Evolutionary conservation across 2,797 vertebrate genomes (phyloP).

Genomic region (Meda fulgida): DNA sequence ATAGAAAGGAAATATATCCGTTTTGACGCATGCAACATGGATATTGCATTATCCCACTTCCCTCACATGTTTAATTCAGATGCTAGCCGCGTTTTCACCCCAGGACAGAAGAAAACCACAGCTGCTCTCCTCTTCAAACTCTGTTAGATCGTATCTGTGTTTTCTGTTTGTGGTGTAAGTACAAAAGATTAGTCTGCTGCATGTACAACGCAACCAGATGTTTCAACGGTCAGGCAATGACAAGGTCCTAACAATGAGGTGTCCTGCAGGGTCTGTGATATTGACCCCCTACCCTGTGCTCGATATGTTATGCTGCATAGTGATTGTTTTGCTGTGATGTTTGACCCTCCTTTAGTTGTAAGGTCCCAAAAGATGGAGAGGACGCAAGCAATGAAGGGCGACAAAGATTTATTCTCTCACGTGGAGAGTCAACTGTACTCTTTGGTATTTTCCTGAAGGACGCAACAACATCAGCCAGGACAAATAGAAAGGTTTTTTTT

Average conservation of each 20-base stretch:
- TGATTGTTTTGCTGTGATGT: conserved; percentile 49
- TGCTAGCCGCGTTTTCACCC: conserved; percentile 60
- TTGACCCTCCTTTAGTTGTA: conserved; percentile 52
- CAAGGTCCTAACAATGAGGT: conserved; percentile 25
- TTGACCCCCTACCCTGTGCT: conserved; percentile 41
- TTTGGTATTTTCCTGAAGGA: conserved; percentile 54
- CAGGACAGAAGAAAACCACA: conserved; percentile 60
- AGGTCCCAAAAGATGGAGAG: conserved; percentile 54
- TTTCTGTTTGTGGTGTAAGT: conserved; percentile 26
- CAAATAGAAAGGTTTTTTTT: conserved; percentile 3
- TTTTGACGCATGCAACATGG: conserved; percentile 63
- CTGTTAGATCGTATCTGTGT: conserved; percentile 44
- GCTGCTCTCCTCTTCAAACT: conserved; percentile 55
- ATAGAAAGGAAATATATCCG: conserved; percentile 53
- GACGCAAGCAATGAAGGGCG: conserved; percentile 53
- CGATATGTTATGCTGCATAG: conserved; percentile 19
- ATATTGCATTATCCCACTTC: conserved; percentile 71
- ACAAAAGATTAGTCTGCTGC: conserved; percentile 3
- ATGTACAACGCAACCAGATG: conserved; percentile 29
- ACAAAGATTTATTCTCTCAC: conserved; percentile 58
- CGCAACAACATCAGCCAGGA: conserved; percentile 34
- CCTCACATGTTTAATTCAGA: conserved; percentile 68
- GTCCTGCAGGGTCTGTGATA: conserved; percentile 51
- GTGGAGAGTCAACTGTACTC: conserved; percentile 32
- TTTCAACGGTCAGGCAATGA: conserved; percentile 29